Conservation (phyloP, 2,888 invertebrate species). For the Dryobota labecula region DNA sequence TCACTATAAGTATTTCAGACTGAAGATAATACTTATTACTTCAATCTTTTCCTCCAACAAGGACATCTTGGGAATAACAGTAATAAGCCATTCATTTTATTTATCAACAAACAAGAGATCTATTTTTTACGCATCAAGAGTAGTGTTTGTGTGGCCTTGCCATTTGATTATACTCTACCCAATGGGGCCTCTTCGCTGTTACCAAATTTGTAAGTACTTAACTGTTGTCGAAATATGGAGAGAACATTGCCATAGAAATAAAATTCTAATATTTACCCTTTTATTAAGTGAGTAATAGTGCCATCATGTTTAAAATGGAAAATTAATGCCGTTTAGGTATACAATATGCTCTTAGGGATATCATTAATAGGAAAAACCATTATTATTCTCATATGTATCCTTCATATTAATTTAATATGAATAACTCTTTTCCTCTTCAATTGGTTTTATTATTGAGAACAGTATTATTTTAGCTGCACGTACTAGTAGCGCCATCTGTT, state of each 20-base stretch:
- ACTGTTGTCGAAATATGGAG: not conserved
- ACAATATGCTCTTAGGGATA: not conserved
- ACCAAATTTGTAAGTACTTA: conserved; percentile 44
- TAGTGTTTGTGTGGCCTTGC: conserved; percentile 58
- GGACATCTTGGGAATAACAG: not conserved
- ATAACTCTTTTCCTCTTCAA: conserved; percentile 28
- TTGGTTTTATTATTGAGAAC: not conserved
- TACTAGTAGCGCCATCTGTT: conserved; percentile 73
- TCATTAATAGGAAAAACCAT: conserved; percentile 37
- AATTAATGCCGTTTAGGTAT: not conserved
- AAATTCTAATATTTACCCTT: not conserved
- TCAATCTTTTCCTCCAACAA: conserved; percentile 12
- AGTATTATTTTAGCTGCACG: conserved; percentile 15
- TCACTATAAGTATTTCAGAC: conserved; percentile 7
- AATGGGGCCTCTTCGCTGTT: conserved; percentile 58
- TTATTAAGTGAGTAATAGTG: not conserved
- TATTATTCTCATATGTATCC: conserved; percentile 42
- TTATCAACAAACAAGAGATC: conserved; percentile 19
- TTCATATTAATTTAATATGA: conserved; percentile 18
- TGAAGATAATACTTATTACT: conserved; percentile 29
- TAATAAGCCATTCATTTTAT: not conserved
- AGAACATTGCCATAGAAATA: not conserved
- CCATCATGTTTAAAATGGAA: not conserved
- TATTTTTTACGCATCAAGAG: conserved; percentile 21
- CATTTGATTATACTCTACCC: conserved; percentile 58